These are phyloP conservation scores for Anolis sagrei DNA, from an alignment of 2,113 vertebrate genomes.

Conservation along the genomic window DNA sequence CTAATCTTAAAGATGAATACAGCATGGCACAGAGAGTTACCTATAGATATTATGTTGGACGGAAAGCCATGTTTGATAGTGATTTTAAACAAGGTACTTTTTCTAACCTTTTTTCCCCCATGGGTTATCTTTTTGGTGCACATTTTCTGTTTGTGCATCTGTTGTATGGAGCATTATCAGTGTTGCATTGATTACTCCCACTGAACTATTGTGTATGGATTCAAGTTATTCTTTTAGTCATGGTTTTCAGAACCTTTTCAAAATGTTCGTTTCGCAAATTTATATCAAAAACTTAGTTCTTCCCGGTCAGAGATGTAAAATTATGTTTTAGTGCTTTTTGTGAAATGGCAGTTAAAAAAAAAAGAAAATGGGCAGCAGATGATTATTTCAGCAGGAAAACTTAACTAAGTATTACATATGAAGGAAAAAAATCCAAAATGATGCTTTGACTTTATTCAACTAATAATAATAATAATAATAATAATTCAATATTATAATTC, in stretches of 20 bases:
- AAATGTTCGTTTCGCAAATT: neutral
- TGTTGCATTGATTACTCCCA: neutral
- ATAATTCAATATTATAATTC: too few relatives aligned
- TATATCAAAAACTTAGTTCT: too few relatives aligned
- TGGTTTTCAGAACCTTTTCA: neutral
- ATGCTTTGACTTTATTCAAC: neutral
- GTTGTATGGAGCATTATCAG: neutral
- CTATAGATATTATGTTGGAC: slow-evolving; percentile 94
- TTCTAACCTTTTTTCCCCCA: neutral
- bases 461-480: too few relatives aligned
- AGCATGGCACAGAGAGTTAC: slow-evolving; percentile 94
- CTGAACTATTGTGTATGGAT: neutral
- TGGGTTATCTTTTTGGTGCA: neutral
- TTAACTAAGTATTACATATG: neutral
- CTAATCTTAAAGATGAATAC: slow-evolving; percentile 94
- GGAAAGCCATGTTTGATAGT: slow-evolving; percentile 98
- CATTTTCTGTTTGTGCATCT: neutral
- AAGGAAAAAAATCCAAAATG: neutral
- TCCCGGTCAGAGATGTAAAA: too few relatives aligned
- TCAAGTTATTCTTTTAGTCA: neutral
- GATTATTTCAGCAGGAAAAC: neutral
- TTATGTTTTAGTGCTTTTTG: too few relatives aligned
- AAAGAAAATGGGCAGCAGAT: neutral
- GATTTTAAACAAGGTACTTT: slow-evolving; percentile 92
- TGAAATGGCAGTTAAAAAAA: too few relatives aligned